Evolutionary conservation across 1,140 invertebrate genomes (phyloP), one percentile per base, ranked within the genome.

Genomic region (Zaprionus ghesquierei): DNA sequence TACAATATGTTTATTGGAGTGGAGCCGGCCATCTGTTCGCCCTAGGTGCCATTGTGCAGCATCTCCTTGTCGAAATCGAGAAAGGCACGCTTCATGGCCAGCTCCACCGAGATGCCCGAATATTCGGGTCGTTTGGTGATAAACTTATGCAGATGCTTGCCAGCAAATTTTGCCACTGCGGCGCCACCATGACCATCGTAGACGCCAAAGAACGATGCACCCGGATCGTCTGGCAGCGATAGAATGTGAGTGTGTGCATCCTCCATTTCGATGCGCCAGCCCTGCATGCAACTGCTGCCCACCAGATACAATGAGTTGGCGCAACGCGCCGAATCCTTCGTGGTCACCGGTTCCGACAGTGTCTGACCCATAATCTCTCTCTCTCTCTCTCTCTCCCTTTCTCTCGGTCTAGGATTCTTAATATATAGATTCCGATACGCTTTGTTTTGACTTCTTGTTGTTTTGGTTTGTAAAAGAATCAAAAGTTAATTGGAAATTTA

Each of bases 261-360:
- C 94, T 99, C 99, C 98, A 99, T 99, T 91, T 97, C 97, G 15
- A 98, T 95, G 66, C 98, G 93, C 98, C 98, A 99, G 92, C 99
- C 98, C 93, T 99, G 99, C 98, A 99, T 99, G 91, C 96, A 98
- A 3, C 97, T 98, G 2, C 97, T 97, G 5, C 97, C 98, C 13
- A 99, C 99, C 96, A 85, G 51, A 41, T 55, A 92, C 5, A 25
- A 29, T 2, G 64, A 22, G 86, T 97, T 96, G 89, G 95, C 93
- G 87, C 96, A 96, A 86, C 95, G 95, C 13, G 96, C 94, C 15
- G 97, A 96, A 81, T 97, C 96, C 93, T 98, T 99, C 49, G 95
- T 95, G 33, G 98, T 98, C 33, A 98, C 95, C 46, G 98, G 98
- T 92, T 98, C 97, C 63, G 97, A 97, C 64, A 99, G 92, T 75